phyloP scores from a whole-genome alignment of 1,140 invertebrate species.

The Octopus bimaculoides region DNA sequence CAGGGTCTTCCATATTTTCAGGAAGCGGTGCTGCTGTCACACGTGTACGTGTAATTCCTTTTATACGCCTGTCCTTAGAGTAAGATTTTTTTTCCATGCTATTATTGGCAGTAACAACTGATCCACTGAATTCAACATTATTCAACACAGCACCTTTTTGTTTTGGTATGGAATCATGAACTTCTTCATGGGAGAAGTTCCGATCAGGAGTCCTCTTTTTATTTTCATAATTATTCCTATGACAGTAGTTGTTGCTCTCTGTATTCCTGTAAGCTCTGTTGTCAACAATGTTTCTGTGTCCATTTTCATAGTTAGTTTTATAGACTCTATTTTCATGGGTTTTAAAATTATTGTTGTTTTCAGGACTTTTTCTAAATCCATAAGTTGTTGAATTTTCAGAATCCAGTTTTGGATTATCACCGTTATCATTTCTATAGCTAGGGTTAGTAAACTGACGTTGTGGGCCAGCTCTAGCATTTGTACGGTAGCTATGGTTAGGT shows the following conservation, averaged over 20 bases:
- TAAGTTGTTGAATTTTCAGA: background rate
- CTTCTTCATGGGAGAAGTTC: background rate
- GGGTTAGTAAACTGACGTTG: background rate
- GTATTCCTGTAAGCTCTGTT: background rate
- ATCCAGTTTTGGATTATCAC: background rate
- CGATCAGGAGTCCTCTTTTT: conserved; percentile 9
- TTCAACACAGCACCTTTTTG: background rate
- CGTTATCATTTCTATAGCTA: background rate
- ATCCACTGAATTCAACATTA: conserved; percentile 7
- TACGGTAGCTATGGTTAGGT: background rate
- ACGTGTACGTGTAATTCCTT: conserved; percentile 18
- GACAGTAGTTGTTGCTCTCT: background rate
- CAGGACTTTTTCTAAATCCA: conserved; percentile 25
- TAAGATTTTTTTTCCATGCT: conserved; percentile 35
- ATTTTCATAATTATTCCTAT: conserved; percentile 26
- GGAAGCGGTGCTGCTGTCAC: background rate
- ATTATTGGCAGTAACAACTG: conserved; percentile 33
- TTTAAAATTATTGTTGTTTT: conserved; percentile 6
- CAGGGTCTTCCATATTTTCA: background rate
- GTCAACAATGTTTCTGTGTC: background rate
- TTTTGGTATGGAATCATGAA: conserved; percentile 1
- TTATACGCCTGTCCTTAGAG: conserved; percentile 27
- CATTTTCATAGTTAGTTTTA: background rate
- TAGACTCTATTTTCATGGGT: background rate
- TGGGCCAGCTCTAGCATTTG: background rate